These are phyloP conservation scores for Botia kubotai DNA, from an alignment of 2,797 vertebrate genomes.

Conservation along the genomic window DNA sequence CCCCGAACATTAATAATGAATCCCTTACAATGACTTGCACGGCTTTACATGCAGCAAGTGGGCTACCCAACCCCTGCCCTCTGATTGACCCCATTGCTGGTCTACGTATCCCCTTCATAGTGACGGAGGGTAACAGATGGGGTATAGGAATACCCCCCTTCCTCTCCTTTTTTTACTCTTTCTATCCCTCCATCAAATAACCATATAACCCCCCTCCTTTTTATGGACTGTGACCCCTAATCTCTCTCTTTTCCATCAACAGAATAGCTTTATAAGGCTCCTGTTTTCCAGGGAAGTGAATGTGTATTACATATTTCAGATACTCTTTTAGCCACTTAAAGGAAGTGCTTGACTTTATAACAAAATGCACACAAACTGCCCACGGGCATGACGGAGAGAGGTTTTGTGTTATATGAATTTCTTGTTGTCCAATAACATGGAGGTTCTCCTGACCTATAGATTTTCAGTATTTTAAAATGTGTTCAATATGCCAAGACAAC, in stretches of 20 bases:
- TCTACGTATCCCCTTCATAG: slow-evolving; percentile 42
- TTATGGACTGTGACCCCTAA: slow-evolving; percentile 37
- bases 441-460: background rate
- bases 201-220: slow-evolving; percentile 20
- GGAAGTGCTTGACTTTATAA: slow-evolving; percentile 4
- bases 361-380: background rate
- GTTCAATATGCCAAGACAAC: no score
- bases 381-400: background rate
- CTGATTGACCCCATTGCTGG: slow-evolving; percentile 37
- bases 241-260: slow-evolving; percentile 32
- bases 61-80: slow-evolving; percentile 59
- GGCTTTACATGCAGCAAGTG: slow-evolving; percentile 46
- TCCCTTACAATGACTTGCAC: slow-evolving; percentile 43
- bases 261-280: slow-evolving; percentile 22
- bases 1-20: slow-evolving; percentile 40
- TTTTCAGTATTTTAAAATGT: no score
- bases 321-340: background rate
- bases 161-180: slow-evolving; percentile 17
- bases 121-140: slow-evolving; percentile 54
- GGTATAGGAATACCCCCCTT: slow-evolving; percentile 31
- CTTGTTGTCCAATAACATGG: background rate
- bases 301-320: background rate
- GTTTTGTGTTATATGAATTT: slow-evolving; percentile 3
- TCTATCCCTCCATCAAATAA: slow-evolving; percentile 37
- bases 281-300: slow-evolving; percentile 5